Evolutionary conservation across 2,888 invertebrate genomes (phyloP), one percentile per base, ranked within the genome.

Genomic region (Sinelater perroti): DNA sequence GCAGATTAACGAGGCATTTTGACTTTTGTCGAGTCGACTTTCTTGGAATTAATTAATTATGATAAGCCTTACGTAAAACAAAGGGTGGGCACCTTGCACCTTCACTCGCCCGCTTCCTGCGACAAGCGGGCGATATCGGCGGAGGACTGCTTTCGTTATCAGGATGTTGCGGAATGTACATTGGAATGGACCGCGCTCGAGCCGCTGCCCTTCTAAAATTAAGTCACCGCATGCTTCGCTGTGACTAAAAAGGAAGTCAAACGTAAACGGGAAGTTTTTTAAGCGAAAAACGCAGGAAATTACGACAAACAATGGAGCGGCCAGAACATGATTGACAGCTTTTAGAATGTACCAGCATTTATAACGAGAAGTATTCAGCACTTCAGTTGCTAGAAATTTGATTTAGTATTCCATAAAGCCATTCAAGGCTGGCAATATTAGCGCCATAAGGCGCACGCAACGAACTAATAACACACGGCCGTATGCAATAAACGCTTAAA

Each of bases 21-120:
- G 18, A 10, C n/a, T 38, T 18, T 38, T 8, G 3, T 7, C 38
- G n/a, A n/a, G n/a, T n/a, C n/a, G 18, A 38, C 38, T 38, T 20
- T 11, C 38, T 38, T 38, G 3, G 10, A 38, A 18, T 36, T 38
- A 38, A 38, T 38, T 38, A 38, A 38, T 38, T 38, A 20, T 10
- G 36, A 36, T 36, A 16, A 38, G 20, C 10, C 38, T 38, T 38
- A 17, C 38, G 38, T 38, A 38, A 38, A 38, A 8, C 5, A 38
- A 10, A 20, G 38, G 38, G 38, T 38, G 20, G 38, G 20, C 38
- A 38, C 38, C 38, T 38, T 38, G 38, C 38, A 38, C 38, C 10
- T 38, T 38, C 38, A 38, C 38, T 38, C 20, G 21, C 21, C 21
- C 21, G 21, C 21, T 38, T 38, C 11, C n/a, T 2, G n/a, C 13